Conservation (phyloP, 2,888 invertebrate genomes). For the Calliopum simillimum region DNA sequence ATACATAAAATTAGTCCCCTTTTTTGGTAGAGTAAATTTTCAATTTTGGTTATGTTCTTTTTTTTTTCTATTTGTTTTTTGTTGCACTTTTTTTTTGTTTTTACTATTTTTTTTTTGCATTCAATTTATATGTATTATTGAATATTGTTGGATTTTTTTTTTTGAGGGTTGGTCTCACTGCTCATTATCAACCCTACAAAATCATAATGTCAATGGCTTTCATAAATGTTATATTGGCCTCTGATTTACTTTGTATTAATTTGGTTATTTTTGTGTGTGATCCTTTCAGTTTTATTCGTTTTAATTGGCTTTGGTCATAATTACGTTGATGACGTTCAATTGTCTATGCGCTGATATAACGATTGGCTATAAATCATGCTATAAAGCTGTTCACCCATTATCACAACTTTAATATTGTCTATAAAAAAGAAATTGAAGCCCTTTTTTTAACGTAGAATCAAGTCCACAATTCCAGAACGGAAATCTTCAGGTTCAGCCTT, state of each 20-base stretch:
- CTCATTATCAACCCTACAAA: neutral
- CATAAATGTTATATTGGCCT: conserved; percentile 15
- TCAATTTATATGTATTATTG: neutral
- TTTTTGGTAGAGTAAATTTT: too few species aligned
- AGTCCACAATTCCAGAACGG: too few species aligned
- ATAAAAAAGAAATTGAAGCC: too few species aligned
- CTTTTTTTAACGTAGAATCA: too few species aligned
- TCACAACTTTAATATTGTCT: too few species aligned
- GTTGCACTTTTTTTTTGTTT: neutral
- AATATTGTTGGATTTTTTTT: too few species aligned
- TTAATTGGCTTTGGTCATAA: conserved; percentile 9
- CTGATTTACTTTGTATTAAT: neutral
- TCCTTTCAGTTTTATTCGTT: neutral
- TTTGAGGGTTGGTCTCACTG: neutral
- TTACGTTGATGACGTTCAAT: neutral
- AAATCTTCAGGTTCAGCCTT: too few species aligned
- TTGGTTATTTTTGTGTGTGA: neutral
- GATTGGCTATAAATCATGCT: too few species aligned
- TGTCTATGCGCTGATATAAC: too few species aligned
- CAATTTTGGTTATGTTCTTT: too few species aligned
- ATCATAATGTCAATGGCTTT: conserved; percentile 4
- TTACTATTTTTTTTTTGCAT: neutral
- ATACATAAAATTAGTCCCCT: neutral
- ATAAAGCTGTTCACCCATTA: too few species aligned
- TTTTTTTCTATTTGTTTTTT: neutral